Conservation (phyloP, 2,888 invertebrate genomes). For the Tethea ocularis region DNA sequence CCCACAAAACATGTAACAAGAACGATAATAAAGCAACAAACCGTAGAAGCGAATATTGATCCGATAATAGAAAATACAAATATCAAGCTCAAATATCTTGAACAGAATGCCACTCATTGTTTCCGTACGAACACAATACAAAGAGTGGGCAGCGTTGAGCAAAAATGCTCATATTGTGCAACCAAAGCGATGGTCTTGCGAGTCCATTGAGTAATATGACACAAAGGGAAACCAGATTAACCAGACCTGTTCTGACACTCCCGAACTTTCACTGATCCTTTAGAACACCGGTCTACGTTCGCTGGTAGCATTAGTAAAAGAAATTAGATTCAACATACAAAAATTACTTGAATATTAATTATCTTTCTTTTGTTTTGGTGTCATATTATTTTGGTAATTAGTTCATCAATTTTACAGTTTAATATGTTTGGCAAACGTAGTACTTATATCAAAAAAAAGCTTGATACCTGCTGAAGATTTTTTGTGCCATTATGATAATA, state of each 20-base stretch:
- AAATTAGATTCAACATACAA: neutral
- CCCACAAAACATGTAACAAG: constrained; percentile 22
- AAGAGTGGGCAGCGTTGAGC: constrained; percentile 60
- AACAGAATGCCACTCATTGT: constrained; percentile 58
- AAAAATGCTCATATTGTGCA: constrained; percentile 66
- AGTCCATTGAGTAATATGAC: constrained; percentile 57
- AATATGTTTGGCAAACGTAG: too few relatives aligned
- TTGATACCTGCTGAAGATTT: too few relatives aligned
- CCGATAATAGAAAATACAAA: constrained; percentile 67
- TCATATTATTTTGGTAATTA: too few relatives aligned
- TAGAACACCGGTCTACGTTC: constrained; percentile 32
- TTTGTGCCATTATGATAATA: too few relatives aligned
- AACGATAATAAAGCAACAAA: constrained; percentile 35
- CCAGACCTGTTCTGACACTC: constrained; percentile 33
- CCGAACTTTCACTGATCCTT: constrained; percentile 30
- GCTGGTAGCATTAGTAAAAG: constrained; percentile 25
- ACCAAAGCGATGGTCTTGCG: constrained; percentile 50
- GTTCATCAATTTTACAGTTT: too few relatives aligned
- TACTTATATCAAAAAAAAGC: too few relatives aligned
- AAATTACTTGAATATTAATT: neutral
- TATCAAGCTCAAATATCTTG: constrained; percentile 34
- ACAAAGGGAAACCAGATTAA: constrained; percentile 42
- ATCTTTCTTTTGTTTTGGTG: too few relatives aligned
- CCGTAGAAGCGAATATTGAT: constrained; percentile 46
- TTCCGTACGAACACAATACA: constrained; percentile 41